Conservation (phyloP, 2,113 vertebrate genomes). For the Campylorhamphus procurvoides region DNA sequence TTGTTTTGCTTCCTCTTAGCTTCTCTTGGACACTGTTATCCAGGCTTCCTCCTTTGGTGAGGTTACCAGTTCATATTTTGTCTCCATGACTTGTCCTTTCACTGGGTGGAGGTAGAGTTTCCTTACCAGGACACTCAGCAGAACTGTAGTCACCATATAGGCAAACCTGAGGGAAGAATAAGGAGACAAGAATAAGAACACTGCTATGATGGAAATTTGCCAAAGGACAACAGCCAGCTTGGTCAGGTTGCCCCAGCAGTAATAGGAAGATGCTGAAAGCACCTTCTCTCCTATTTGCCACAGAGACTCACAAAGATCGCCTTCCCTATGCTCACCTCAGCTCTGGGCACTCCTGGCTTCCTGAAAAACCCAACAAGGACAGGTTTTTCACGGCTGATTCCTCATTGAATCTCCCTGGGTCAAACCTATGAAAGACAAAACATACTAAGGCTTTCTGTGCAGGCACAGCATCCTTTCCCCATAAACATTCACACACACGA, state of each 20-base stretch:
- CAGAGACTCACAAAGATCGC: not conserved
- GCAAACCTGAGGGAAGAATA: constrained; percentile 82
- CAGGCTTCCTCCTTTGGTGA: constrained; percentile 93
- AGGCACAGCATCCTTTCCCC: not conserved
- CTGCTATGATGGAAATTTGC: not conserved
- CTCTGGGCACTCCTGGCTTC: constrained; percentile 91
- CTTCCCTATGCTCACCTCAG: constrained; percentile 79
- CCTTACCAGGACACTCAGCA: constrained; percentile 86
- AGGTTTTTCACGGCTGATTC: constrained; percentile 84
- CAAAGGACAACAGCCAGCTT: not conserved
- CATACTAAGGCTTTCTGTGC: not conserved
- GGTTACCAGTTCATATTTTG: constrained; percentile 91
- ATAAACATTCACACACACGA: rapidly evolving
- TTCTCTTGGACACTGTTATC: constrained; percentile 88
- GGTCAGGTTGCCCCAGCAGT: not conserved
- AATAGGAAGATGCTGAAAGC: not conserved
- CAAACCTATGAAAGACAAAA: constrained; percentile 79
- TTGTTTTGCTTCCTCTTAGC: constrained; percentile 56
- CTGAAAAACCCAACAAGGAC: constrained; percentile 91
- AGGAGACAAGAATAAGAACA: not conserved
- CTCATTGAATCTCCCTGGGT: constrained; percentile 90
- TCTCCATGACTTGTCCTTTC: constrained; percentile 86
- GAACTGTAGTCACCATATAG: constrained; percentile 85
- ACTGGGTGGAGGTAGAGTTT: constrained; percentile 82
- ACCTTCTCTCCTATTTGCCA: not conserved